Percentiles rank a stretch among this genome's conserved stretches.
Conservation (phyloP, 2,797 vertebrate species). For the Adelosebastes latens region DNA sequence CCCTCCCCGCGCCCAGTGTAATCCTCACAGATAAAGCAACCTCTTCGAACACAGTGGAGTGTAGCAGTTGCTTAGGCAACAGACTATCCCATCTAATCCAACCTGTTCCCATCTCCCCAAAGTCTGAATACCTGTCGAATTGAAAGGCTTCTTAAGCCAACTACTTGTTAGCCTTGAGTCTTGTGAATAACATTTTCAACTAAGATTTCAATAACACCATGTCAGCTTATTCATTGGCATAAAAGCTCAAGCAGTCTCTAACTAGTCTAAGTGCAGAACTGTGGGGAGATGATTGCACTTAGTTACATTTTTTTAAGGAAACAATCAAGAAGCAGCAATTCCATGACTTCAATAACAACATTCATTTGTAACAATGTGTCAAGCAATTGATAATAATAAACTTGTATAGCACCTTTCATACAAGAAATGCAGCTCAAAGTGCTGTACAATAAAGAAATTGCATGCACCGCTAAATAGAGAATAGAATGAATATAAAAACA, state of each 20-base stretch:
- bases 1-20: conserved; percentile 47
- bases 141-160: conserved; percentile 60
- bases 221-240: conserved; percentile 35
- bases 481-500: neutral
- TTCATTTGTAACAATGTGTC: neutral
- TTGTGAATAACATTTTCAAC: conserved; percentile 56
- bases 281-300: neutral
- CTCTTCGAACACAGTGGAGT: conserved; percentile 71
- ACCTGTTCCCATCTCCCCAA: conserved; percentile 70
- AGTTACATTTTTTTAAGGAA: neutral
- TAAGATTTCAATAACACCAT: conserved; percentile 46
- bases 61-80: conserved; percentile 79
- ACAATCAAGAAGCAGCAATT: neutral
- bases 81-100: conserved; percentile 77
- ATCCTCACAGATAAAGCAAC: conserved; percentile 77
- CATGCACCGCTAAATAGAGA: neutral
- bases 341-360: neutral
- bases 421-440: neutral
- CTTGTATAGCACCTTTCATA: neutral
- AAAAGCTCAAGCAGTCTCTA: neutral
- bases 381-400: neutral
- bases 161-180: conserved; percentile 62
- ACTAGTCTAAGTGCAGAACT: conserved; percentile 6
- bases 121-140: conserved; percentile 70
- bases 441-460: neutral